Evolutionary conservation across 2,888 invertebrate species (phyloP).

Genomic region (Melitaea athalia): DNA sequence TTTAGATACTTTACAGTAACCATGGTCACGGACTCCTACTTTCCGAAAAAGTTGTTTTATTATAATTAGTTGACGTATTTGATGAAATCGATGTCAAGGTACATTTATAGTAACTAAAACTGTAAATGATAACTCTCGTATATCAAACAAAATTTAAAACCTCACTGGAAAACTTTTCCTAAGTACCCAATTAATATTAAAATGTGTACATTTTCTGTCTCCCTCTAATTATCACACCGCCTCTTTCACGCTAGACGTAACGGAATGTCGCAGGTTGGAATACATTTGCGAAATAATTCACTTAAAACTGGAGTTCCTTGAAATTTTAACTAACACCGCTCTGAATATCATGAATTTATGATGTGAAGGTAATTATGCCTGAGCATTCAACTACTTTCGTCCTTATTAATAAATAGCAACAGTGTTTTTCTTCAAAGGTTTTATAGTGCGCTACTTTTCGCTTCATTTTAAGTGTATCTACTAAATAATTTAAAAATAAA

Average conservation of each 20-base stretch:
- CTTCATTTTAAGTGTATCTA: neutral
- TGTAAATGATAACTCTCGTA: too few relatives aligned
- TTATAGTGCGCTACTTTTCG: neutral
- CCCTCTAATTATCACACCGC: neutral
- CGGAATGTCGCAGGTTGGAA: neutral
- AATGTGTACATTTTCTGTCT: neutral
- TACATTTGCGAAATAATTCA: constrained; percentile 17
- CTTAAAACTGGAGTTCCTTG: constrained; percentile 11
- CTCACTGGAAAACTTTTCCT: too few relatives aligned
- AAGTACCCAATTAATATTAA: neutral
- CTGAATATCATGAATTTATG: constrained; percentile 13
- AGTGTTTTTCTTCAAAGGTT: neutral
- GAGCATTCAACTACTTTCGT: constrained; percentile 1
- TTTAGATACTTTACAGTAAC: too few relatives aligned
- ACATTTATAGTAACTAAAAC: too few relatives aligned
- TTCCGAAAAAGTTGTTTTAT: too few relatives aligned
- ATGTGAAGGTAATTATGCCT: constrained; percentile 6
- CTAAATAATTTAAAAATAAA: neutral
- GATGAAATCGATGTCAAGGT: too few relatives aligned
- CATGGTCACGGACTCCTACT: too few relatives aligned
- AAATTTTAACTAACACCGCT: constrained; percentile 14
- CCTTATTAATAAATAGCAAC: constrained; percentile 7
- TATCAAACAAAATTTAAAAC: too few relatives aligned
- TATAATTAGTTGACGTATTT: too few relatives aligned
- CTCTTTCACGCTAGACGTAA: neutral